phyloP scores from a whole-genome alignment of 2,888 invertebrate species.

The Brachyptera putata region DNA sequence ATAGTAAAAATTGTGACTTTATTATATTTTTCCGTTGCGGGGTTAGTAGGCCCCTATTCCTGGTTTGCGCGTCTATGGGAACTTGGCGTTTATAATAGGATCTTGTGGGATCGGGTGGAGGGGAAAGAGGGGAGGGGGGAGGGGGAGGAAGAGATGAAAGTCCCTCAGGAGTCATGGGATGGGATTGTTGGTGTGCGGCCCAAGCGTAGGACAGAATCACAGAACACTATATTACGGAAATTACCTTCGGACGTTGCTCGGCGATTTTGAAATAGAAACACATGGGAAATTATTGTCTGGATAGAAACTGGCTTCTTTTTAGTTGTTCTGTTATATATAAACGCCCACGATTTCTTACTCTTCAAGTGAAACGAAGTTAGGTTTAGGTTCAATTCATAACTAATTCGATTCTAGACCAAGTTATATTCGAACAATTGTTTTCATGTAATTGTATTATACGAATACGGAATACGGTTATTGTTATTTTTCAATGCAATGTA shows the following conservation, averaged over 20 bases:
- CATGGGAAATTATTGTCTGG: conserved; percentile 8
- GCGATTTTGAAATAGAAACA: conserved; percentile 9
- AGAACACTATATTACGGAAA: conserved; percentile 29
- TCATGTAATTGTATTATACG: no score
- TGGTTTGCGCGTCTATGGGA: neutral
- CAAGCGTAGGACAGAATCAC: conserved; percentile 22
- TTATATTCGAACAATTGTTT: no score
- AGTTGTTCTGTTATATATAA: no score
- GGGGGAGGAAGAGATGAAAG: neutral
- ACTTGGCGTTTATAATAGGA: conserved; percentile 12
- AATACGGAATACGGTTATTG: no score
- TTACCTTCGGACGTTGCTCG: conserved; percentile 19
- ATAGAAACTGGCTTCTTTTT: neutral
- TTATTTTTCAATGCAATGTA: no score
- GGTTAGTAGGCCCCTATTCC: neutral
- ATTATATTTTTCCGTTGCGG: conserved; percentile 13
- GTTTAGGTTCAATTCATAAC: no score
- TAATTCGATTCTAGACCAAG: no score
- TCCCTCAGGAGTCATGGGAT: neutral
- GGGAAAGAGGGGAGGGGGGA: conserved; percentile 1
- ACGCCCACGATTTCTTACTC: no score
- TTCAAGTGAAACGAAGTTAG: no score
- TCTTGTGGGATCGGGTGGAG: no score
- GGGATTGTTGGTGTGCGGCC: conserved; percentile 9
- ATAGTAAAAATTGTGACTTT: conserved; percentile 20